These are phyloP conservation scores for Clarias fuscus DNA, from an alignment of 2,797 vertebrate species.

Conservation along the genomic window DNA sequence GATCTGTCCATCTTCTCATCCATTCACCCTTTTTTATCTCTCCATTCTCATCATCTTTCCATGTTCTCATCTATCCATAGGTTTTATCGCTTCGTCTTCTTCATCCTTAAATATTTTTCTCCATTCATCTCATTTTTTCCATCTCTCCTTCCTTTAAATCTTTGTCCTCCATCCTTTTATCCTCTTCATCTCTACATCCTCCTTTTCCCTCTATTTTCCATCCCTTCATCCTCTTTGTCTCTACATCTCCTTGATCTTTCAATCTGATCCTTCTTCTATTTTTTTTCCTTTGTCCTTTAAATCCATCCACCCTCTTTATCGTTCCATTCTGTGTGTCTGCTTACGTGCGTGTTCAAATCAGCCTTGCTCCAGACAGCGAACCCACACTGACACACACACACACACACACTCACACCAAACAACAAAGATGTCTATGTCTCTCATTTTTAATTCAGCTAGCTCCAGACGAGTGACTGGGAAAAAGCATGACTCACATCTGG, in stretches of 20 bases:
- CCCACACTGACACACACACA: neutral
- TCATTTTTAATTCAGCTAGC: slow-evolving; percentile 3
- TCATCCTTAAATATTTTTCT: neutral
- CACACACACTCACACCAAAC: slow-evolving; percentile 5
- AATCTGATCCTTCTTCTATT: no score
- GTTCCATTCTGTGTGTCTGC: neutral
- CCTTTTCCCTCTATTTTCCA: neutral
- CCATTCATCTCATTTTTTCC: neutral
- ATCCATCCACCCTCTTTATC: neutral
- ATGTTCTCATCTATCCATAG: neutral
- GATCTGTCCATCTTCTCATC: neutral
- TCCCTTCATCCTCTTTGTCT: neutral
- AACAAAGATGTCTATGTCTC: slow-evolving; percentile 5
- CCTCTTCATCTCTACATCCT: neutral
- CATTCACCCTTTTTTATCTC: neutral
- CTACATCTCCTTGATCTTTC: neutral
- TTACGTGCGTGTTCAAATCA: neutral
- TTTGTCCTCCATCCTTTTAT: neutral
- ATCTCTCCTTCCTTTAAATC: neutral
- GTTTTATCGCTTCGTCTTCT: no score
- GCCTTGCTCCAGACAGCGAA: slow-evolving; percentile 4
- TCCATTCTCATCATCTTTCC: no score
- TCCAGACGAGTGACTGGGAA: neutral
- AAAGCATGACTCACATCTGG: slow-evolving; percentile 11
- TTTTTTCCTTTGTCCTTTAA: no score